These are phyloP conservation scores for Drosophila nannoptera DNA, from an alignment of 1,140 invertebrate genomes.

Conservation along the genomic window DNA sequence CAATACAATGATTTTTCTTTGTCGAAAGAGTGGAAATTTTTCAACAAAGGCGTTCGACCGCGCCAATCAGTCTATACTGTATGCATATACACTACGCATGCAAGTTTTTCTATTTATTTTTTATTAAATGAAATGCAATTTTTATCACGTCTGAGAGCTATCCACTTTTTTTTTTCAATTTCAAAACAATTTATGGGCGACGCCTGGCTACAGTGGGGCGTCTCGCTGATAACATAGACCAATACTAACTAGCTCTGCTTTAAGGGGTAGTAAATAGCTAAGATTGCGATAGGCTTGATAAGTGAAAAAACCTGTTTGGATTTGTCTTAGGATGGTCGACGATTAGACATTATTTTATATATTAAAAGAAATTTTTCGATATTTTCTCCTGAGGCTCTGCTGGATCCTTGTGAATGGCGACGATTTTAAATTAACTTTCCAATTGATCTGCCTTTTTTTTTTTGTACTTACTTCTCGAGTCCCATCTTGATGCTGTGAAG, in stretches of 20 bases:
- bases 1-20: too few relatives aligned
- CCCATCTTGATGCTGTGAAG: slow-evolving; percentile 41
- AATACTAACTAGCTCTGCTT: slow-evolving; percentile 45
- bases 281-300: slow-evolving; percentile 43
- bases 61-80: not conserved
- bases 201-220: not conserved
- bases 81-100: not conserved
- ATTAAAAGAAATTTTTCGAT: too few relatives aligned
- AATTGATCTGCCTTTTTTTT: not conserved
- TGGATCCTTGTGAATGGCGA: not conserved
- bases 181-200: not conserved
- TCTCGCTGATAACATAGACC: slow-evolving; percentile 26
- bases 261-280: slow-evolving; percentile 48
- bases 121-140: slow-evolving; percentile 35
- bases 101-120: slow-evolving; percentile 6
- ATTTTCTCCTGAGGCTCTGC: too few relatives aligned
- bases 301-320: slow-evolving; percentile 18
- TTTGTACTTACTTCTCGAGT: slow-evolving; percentile 62
- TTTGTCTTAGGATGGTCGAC: not conserved
- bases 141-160: slow-evolving; percentile 40
- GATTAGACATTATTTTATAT: too few relatives aligned
- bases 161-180: slow-evolving; percentile 12
- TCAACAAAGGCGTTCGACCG: not conserved
- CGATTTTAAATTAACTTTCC: not conserved
- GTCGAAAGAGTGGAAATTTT: not conserved